These are phyloP conservation scores for Parauchenoglanis ngamensis DNA, from an alignment of 2,797 vertebrate genomes.

Conservation along the genomic window DNA sequence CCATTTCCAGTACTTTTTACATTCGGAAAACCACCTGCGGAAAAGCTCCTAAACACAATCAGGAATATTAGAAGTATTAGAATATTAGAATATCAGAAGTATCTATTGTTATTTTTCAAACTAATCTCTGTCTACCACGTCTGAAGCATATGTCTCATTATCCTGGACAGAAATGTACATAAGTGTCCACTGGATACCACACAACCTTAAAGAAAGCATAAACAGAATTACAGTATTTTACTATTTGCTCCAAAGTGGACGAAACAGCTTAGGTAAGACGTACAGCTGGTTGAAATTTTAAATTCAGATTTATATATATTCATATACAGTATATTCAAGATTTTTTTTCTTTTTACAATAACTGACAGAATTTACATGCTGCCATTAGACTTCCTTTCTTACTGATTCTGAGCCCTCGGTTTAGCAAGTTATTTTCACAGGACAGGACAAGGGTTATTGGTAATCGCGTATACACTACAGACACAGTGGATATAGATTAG, in stretches of 20 bases:
- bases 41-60: background rate
- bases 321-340: background rate
- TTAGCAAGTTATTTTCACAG: background rate
- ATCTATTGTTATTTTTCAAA: background rate
- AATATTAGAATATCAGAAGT: background rate
- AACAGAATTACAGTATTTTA: background rate
- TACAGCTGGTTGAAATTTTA: background rate
- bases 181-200: background rate
- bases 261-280: background rate
- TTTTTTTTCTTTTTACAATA: background rate
- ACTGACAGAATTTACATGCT: background rate
- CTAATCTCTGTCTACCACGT: background rate
- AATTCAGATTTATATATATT: background rate
- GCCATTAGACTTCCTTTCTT: background rate
- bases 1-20: background rate
- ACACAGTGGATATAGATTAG: constrained; percentile 1
- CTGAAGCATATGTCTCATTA: background rate
- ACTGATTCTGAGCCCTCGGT: background rate
- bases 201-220: background rate
- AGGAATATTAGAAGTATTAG: background rate
- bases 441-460: background rate
- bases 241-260: background rate
- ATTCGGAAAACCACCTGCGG: background rate
- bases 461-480: background rate
- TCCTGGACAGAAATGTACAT: background rate